Percentiles rank a stretch among this genome's conserved stretches.
These are phyloP conservation scores for Chymomyza fuscimana DNA, from an alignment of 2,888 invertebrate species.

Conservation along the genomic window DNA sequence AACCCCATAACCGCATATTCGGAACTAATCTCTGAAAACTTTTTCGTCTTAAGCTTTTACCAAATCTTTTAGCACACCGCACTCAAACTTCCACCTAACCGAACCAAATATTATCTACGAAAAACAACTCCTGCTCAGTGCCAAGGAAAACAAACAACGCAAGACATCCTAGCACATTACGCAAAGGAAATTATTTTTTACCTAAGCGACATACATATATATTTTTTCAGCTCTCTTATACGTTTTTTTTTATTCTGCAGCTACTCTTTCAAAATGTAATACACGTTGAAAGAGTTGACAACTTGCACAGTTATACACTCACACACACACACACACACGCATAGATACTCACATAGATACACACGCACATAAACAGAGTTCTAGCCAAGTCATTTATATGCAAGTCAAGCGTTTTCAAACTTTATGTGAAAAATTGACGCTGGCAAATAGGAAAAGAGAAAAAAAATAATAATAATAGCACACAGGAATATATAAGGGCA, in stretches of 20 bases:
- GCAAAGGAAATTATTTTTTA: slow-evolving; percentile 66
- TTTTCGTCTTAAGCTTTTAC: too few relatives aligned
- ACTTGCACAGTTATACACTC: slow-evolving; percentile 36
- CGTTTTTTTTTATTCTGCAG: background rate
- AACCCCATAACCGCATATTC: background rate
- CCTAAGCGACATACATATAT: background rate
- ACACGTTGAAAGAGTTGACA: slow-evolving; percentile 74
- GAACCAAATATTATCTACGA: background rate
- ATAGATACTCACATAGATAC: background rate
- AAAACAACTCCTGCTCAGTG: background rate
- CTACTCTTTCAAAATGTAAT: slow-evolving; percentile 59
- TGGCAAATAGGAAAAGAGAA: slow-evolving; percentile 31
- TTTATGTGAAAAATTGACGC: slow-evolving; percentile 73
- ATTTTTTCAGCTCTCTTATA: background rate
- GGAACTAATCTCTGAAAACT: background rate
- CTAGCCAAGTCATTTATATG: slow-evolving; percentile 69
- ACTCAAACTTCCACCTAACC: slow-evolving; percentile 22
- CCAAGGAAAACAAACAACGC: slow-evolving; percentile 2
- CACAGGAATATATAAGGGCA: background rate
- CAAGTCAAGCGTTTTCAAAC: slow-evolving; percentile 72
- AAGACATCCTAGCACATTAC: slow-evolving; percentile 35
- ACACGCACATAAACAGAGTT: background rate
- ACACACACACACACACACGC: background rate
- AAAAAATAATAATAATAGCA: background rate
- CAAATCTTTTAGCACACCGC: slow-evolving; percentile 23